Conservation (phyloP, 2,113 vertebrate species). For the Ochotona princeps region DNA sequence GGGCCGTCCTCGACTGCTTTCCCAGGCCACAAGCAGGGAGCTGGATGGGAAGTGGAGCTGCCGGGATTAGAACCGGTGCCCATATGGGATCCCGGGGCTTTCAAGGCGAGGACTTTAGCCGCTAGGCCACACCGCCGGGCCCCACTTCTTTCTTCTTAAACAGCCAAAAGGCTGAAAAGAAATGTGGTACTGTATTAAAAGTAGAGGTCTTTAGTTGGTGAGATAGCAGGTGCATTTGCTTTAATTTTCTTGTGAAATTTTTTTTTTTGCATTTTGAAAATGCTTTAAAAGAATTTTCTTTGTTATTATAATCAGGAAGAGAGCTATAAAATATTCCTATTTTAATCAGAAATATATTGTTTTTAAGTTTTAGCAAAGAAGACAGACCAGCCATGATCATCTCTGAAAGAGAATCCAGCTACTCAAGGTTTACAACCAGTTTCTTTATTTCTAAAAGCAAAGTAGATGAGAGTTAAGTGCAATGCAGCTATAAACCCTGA, state of each 20-base stretch:
- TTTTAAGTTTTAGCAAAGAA: background rate
- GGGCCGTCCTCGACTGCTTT: too few species aligned
- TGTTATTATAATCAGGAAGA: background rate
- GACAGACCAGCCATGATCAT: background rate
- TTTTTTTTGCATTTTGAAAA: slow-evolving; percentile 11
- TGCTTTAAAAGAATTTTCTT: background rate
- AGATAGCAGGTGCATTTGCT: background rate
- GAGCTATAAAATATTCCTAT: background rate
- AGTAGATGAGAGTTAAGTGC: background rate
- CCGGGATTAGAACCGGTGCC: too few species aligned
- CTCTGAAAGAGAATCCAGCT: background rate
- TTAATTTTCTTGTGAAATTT: background rate
- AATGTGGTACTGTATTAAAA: background rate
- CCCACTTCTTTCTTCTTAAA: background rate
- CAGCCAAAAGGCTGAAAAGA: background rate
- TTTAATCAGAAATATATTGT: background rate
- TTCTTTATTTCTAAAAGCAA: slow-evolving; percentile 31
- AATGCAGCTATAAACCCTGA: background rate
- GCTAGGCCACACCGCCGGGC: too few species aligned
- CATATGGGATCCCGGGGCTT: too few species aligned
- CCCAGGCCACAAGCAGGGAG: too few species aligned
- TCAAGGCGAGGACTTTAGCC: too few species aligned
- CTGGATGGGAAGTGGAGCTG: too few species aligned
- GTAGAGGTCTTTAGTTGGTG: background rate
- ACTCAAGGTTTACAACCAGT: background rate